Evolutionary conservation across 2,888 invertebrate genomes (phyloP), one percentile per base, ranked within the genome.

Genomic region (Dilophus febrilis): DNA sequence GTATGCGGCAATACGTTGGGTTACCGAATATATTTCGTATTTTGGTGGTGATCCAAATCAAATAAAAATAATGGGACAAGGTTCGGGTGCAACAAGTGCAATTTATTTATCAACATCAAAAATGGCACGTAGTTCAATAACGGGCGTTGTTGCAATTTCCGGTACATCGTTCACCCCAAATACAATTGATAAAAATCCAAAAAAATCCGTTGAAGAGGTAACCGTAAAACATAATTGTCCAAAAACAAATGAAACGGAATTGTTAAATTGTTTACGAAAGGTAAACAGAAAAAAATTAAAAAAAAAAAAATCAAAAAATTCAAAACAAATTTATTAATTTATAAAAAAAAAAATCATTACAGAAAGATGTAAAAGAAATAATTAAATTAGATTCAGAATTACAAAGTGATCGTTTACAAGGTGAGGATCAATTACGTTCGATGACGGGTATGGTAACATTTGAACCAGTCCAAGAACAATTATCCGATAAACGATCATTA

Each of bases 11-110:
- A 64, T 78, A 44, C 67, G 73, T 44, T 84, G 82, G 82, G 74
- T 71, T 14, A 64, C 60, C 40, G 76, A 80, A 46, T 79, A 84
- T 52, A 80, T 84, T 28, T 67, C 71, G 42, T 77, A 75, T 53
- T 84, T 84, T 50, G 83, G 83, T 1, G 85, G 84, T 4, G 74
- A 85, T 58, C 74, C 77, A 1, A 67, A 71, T 17, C 70, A 72
- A 47, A 68, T 84, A n/a, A 70, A 75, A 26, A 70, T 77, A 1
- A 75, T 80, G 64, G 84, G 84, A 0, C 84, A 84, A 52, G 83
- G 81, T 2, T 77, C 77, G 0, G 85, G 84, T 0, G 83, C 77
- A 1, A 77, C 78, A 46, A 73, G 77, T 40, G 83, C 82, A 2
- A 69, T 79, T 26, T 67, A 80, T 43, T 53, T 84, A 14, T 69